Conservation (phyloP, 2,888 invertebrate species). For the Netelia melanura region DNA sequence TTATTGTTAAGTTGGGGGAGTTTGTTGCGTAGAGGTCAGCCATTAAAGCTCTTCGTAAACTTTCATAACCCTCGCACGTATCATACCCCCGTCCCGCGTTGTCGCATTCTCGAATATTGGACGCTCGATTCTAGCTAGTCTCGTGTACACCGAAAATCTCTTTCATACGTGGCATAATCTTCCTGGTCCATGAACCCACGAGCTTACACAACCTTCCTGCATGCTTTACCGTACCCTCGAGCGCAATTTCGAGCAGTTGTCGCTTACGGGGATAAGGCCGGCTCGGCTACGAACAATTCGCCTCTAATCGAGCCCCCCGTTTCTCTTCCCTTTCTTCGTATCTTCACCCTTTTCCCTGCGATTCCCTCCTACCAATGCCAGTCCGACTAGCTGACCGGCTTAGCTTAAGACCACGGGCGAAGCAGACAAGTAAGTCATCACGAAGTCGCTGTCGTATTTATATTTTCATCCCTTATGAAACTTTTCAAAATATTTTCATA, state of each 20-base stretch:
- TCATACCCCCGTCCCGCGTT: background rate
- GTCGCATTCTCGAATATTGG: constrained; percentile 41
- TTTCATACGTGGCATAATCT: constrained; percentile 65
- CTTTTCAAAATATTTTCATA: no score
- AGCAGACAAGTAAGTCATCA: no score
- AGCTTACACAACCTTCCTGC: constrained; percentile 35
- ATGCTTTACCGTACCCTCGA: constrained; percentile 44
- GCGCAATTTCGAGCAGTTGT: constrained; percentile 69
- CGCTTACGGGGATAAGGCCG: constrained; percentile 57
- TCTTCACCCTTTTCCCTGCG: background rate
- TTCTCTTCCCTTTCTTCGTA: constrained; percentile 17
- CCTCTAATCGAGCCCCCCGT: constrained; percentile 61
- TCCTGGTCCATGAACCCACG: constrained; percentile 28
- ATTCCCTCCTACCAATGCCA: no score
- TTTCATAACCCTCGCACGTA: constrained; percentile 29
- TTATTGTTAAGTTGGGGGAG: constrained; percentile 60
- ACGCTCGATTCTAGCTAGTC: constrained; percentile 19
- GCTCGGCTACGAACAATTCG: constrained; percentile 64
- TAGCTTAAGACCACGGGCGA: background rate
- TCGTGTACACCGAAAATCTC: constrained; percentile 29
- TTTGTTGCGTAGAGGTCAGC: constrained; percentile 57
- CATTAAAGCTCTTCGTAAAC: constrained; percentile 58
- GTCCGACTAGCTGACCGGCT: constrained; percentile 1
- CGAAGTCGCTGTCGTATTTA: no score
- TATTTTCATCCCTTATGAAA: no score